Conservation (phyloP, 2,797 vertebrate species). For the Siniperca scherzeri region DNA sequence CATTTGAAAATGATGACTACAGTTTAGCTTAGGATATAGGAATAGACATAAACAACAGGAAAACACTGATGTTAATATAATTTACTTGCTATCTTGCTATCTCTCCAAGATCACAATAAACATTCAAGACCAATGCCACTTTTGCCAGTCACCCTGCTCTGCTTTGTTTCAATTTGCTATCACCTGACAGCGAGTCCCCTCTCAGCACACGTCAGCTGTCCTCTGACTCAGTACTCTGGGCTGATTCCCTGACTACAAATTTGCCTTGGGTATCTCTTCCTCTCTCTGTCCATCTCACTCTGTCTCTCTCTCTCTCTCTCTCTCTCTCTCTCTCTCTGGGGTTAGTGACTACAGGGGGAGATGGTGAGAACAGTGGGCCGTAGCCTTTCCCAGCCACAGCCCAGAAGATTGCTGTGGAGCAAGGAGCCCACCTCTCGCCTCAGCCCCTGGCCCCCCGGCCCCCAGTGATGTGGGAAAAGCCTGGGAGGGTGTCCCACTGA, state of each 20-base stretch:
- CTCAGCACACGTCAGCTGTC: slow-evolving; percentile 44
- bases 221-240: slow-evolving; percentile 46
- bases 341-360: slow-evolving; percentile 71
- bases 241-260: slow-evolving; percentile 45
- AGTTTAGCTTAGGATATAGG: slow-evolving; percentile 52
- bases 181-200: slow-evolving; percentile 52
- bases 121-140: slow-evolving; percentile 24
- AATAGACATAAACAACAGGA: slow-evolving; percentile 46
- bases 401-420: slow-evolving; percentile 81
- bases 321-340: slow-evolving; percentile 66
- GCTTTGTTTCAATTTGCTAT: slow-evolving; percentile 47
- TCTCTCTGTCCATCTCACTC: slow-evolving; percentile 50
- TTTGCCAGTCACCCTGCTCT: slow-evolving; percentile 15
- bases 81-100: slow-evolving; percentile 41
- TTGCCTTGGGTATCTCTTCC: slow-evolving; percentile 40
- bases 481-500: slow-evolving; percentile 79
- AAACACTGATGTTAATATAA: slow-evolving; percentile 48
- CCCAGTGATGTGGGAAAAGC: slow-evolving; percentile 86
- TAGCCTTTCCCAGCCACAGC: slow-evolving; percentile 87
- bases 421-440: slow-evolving; percentile 76
- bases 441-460: slow-evolving; percentile 53
- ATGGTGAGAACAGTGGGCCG: slow-evolving; percentile 87
- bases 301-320: slow-evolving; percentile 49
- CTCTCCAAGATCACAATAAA: slow-evolving; percentile 33
- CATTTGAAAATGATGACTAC: slow-evolving; percentile 47